Percentiles rank a stretch among this genome's conserved stretches.
Conservation (phyloP, 92 coral and sea anemone species). For the Zoanthus solanderi region DNA sequence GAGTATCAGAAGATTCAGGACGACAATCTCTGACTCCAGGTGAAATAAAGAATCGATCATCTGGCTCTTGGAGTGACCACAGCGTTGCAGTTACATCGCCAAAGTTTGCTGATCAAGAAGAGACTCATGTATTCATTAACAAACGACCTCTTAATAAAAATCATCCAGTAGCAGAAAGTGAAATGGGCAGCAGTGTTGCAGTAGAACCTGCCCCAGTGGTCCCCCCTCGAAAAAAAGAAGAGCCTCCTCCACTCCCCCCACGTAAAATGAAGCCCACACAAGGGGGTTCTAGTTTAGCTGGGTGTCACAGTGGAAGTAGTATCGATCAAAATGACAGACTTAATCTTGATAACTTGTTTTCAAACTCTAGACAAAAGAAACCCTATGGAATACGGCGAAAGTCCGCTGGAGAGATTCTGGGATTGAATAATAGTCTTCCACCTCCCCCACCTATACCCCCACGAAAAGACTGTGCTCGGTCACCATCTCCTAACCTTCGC, state of each 20-base stretch:
- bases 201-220: conserved; percentile 77
- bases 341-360: background rate
- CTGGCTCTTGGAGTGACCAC: conserved; percentile 38
- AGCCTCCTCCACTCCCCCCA: conserved; percentile 91
- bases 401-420: conserved; percentile 18
- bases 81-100: conserved; percentile 14
- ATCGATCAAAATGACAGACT: background rate
- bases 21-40: conserved; percentile 1
- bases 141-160: background rate
- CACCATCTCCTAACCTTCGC: conserved; percentile 43
- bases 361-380: conserved; percentile 19
- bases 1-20: background rate
- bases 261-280: conserved; percentile 67
- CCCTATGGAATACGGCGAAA: background rate
- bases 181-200: conserved; percentile 9
- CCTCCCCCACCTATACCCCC: conserved; percentile 95
- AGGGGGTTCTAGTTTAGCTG: conserved; percentile 16
- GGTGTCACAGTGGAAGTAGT: background rate
- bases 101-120: background rate
- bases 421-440: conserved; percentile 2
- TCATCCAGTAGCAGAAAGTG: background rate
- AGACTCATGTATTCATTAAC: conserved; percentile 32
- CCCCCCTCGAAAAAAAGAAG: conserved; percentile 87
- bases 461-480: conserved; percentile 73
- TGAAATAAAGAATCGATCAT: background rate